A percentile compares a stretch with the other conserved stretches of the same genome.
Conservation (phyloP, 2,113 vertebrate genomes). For the Alosa alosa region DNA sequence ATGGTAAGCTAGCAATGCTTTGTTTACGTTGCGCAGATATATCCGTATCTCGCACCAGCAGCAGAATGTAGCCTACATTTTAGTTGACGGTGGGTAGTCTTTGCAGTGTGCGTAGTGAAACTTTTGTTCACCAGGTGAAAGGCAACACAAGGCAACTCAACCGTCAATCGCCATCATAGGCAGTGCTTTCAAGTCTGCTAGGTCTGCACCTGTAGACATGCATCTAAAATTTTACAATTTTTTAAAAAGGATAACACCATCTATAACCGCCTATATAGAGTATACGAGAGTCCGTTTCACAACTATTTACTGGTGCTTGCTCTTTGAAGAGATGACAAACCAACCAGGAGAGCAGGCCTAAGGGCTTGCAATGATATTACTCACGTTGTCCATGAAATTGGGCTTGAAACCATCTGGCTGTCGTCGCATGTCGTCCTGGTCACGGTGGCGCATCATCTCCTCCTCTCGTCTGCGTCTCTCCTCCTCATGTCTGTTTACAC, state of each 20-base stretch:
- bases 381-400: constrained; percentile 91
- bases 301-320: background rate
- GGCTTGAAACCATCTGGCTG: constrained; percentile 89
- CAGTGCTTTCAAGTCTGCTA: too few species aligned
- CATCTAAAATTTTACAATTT: background rate
- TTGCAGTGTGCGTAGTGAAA: too few species aligned
- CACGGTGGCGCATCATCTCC: constrained; percentile 90
- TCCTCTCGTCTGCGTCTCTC: constrained; percentile 90
- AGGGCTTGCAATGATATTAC: constrained; percentile 58
- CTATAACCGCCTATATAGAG: background rate
- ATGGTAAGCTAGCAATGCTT: too few species aligned
- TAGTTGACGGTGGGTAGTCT: too few species aligned
- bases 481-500: constrained; percentile 83
- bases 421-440: constrained; percentile 88
- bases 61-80: too few species aligned
- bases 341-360: background rate
- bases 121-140: too few species aligned
- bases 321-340: background rate
- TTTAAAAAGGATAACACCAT: background rate
- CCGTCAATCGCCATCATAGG: too few species aligned
- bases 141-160: too few species aligned
- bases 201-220: background rate
- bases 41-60: too few species aligned
- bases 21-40: too few species aligned
- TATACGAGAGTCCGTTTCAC: background rate